These are phyloP conservation scores for Coenobita brevimanus DNA, from an alignment of 1,140 invertebrate genomes.

Conservation along the genomic window DNA sequence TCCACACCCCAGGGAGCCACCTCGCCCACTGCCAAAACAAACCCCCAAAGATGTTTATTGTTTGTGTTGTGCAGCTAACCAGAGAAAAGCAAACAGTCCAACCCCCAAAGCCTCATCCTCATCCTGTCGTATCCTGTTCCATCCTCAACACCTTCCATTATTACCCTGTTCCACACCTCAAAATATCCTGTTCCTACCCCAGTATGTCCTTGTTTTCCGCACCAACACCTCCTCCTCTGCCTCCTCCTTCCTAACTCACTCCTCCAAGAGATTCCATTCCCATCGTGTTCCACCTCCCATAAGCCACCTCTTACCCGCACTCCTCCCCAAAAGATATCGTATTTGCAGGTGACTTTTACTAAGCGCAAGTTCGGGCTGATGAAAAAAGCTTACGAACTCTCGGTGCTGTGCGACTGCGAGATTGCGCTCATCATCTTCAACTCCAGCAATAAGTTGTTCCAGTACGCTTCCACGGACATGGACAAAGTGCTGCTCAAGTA, in stretches of 20 bases:
- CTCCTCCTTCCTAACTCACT: too few relatives aligned
- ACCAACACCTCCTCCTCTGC: background rate
- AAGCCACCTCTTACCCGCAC: constrained; percentile 41
- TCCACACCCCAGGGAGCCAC: too few relatives aligned
- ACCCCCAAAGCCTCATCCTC: background rate
- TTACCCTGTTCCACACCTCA: too few relatives aligned
- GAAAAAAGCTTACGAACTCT: constrained; percentile 99
- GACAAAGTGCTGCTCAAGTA: constrained; percentile 99
- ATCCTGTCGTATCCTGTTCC: too few relatives aligned
- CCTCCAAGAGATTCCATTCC: too few relatives aligned
- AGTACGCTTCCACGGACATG: constrained; percentile 99
- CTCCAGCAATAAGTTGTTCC: constrained; percentile 99
- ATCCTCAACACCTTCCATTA: too few relatives aligned
- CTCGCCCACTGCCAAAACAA: too few relatives aligned
- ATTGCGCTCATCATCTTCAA: constrained; percentile 99
- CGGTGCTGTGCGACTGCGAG: constrained; percentile 99
- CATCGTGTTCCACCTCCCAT: too few relatives aligned
- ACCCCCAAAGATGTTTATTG: too few relatives aligned
- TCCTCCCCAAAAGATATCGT: constrained; percentile 69
- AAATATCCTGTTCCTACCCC: too few relatives aligned
- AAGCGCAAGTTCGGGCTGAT: constrained; percentile 99
- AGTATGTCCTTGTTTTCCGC: too few relatives aligned
- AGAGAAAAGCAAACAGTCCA: background rate
- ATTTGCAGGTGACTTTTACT: constrained; percentile 96
- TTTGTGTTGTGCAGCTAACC: too few relatives aligned